These are phyloP conservation scores for Sturmia bella DNA, from an alignment of 2,888 invertebrate species.

Conservation along the genomic window DNA sequence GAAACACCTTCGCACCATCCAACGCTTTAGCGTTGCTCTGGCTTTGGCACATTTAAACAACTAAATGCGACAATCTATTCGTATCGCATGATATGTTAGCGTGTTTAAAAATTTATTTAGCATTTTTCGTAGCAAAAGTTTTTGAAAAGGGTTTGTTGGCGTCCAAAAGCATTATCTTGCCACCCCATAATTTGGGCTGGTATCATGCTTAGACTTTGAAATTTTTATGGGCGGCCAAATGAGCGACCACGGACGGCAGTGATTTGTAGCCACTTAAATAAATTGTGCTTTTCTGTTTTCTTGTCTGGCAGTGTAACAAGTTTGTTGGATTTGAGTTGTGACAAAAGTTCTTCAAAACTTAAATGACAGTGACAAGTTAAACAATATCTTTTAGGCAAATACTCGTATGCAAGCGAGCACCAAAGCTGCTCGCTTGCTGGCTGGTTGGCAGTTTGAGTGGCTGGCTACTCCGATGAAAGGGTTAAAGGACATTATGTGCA, in stretches of 20 bases:
- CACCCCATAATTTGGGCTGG: slow-evolving; percentile 53
- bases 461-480: slow-evolving; percentile 37
- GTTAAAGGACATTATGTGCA: slow-evolving; percentile 54
- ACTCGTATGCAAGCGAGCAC: slow-evolving; percentile 50
- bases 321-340: slow-evolving; percentile 53
- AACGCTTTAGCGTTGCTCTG: background rate
- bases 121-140: slow-evolving; percentile 8
- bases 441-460: background rate
- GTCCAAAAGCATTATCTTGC: slow-evolving; percentile 26
- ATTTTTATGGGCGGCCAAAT: slow-evolving; percentile 79
- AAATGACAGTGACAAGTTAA: slow-evolving; percentile 60
- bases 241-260: slow-evolving; percentile 72
- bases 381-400: slow-evolving; percentile 46
- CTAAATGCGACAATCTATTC: slow-evolving; percentile 18
- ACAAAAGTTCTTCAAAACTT: slow-evolving; percentile 50
- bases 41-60: slow-evolving; percentile 35
- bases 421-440: slow-evolving; percentile 32
- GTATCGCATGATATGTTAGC: background rate
- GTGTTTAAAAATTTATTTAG: slow-evolving; percentile 53
- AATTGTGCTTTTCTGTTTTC: slow-evolving; percentile 53
- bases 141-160: slow-evolving; percentile 30
- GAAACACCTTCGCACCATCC: slow-evolving; percentile 57
- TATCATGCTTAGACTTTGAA: slow-evolving; percentile 72
- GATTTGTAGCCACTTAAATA: slow-evolving; percentile 66
- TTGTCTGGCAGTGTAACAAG: slow-evolving; percentile 39